phyloP scores from a whole-genome alignment of 2,797 vertebrate genomes.

The Girardinus metallicus region DNA sequence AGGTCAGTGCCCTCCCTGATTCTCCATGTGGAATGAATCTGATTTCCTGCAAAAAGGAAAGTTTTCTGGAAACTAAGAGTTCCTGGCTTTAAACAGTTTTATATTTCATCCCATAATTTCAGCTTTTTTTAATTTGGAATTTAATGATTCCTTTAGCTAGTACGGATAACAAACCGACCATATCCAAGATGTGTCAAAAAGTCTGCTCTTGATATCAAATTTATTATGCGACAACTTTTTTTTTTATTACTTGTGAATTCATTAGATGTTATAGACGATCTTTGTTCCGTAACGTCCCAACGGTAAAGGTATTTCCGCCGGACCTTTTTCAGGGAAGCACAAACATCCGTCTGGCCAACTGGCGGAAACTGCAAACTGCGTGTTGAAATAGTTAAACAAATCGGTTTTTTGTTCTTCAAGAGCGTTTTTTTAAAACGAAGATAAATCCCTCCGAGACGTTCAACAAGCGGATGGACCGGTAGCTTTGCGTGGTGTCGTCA shows the following conservation, averaged over 20 bases:
- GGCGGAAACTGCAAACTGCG: neutral
- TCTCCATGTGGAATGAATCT: no score
- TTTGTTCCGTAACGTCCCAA: neutral
- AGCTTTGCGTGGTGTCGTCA: no score
- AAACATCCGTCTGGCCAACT: neutral
- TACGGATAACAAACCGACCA: neutral
- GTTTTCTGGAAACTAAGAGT: neutral
- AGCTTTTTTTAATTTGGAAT: neutral
- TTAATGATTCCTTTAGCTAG: neutral
- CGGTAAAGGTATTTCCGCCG: slow-evolving; percentile 21
- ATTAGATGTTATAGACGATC: slow-evolving; percentile 28
- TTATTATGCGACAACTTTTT: neutral
- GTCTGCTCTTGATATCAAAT: neutral
- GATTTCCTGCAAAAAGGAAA: no score
- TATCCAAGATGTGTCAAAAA: neutral
- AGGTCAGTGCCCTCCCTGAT: no score
- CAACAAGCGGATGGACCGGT: neutral
- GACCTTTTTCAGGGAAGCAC: slow-evolving; percentile 18
- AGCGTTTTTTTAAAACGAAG: neutral
- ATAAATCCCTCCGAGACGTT: neutral
- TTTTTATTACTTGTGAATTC: neutral
- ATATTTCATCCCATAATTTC: neutral
- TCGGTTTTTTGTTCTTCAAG: neutral
- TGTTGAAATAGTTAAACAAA: neutral
- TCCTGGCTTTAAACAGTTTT: neutral